These are phyloP conservation scores for Campoletis sonorensis DNA, from an alignment of 1,140 invertebrate genomes.

Conservation along the genomic window DNA sequence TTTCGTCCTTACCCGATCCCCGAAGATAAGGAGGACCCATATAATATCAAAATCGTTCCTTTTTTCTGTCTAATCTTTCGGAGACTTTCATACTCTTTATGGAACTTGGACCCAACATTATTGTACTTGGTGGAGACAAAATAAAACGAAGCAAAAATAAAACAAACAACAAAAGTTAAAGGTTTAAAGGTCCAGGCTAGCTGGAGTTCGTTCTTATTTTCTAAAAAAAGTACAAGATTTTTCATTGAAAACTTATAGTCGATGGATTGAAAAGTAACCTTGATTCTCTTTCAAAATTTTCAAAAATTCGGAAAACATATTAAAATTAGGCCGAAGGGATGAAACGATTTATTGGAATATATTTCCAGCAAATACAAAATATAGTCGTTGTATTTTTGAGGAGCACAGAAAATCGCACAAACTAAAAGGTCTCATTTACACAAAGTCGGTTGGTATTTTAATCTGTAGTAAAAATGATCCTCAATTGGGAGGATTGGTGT, in stretches of 20 bases:
- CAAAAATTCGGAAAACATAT: too few relatives aligned
- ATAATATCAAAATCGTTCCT: constrained; percentile 18
- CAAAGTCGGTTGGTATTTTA: background rate
- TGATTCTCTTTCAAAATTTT: too few relatives aligned
- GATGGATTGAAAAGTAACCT: too few relatives aligned
- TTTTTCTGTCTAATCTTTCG: constrained; percentile 16
- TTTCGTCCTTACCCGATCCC: constrained; percentile 20
- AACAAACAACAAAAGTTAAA: too few relatives aligned
- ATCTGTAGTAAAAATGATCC: constrained; percentile 49
- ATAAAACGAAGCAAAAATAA: background rate
- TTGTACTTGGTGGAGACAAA: background rate
- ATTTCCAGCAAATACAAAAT: background rate
- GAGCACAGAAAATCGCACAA: background rate
- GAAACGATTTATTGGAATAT: too few relatives aligned
- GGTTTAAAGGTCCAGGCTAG: too few relatives aligned
- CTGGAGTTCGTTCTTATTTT: too few relatives aligned
- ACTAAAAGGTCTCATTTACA: background rate
- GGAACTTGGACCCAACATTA: background rate
- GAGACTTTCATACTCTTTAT: background rate
- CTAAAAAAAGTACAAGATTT: too few relatives aligned
- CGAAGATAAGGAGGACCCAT: background rate
- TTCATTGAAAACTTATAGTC: too few relatives aligned
- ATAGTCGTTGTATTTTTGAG: background rate
- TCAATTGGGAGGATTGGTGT: constrained; percentile 28
- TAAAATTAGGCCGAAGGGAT: too few relatives aligned